Percentiles rank a stretch among this genome's conserved stretches.
These are phyloP conservation scores for Clupea harengus DNA, from an alignment of 2,113 vertebrate species.

Conservation along the genomic window DNA sequence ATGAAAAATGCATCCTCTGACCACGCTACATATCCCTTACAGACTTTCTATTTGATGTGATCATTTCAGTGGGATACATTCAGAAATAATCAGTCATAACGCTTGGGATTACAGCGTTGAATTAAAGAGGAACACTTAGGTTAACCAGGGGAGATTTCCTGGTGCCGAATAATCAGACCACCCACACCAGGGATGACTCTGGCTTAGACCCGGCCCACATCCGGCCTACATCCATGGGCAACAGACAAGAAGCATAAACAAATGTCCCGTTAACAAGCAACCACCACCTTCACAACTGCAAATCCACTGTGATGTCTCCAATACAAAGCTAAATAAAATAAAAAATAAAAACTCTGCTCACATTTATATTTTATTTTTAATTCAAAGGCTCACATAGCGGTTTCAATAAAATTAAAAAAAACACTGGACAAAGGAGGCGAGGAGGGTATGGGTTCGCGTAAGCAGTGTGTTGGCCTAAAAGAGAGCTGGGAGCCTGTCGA, in stretches of 20 bases:
- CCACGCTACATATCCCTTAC: not conserved
- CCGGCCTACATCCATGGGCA: too few species aligned
- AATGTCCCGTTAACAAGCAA: too few species aligned
- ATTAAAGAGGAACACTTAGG: constrained; percentile 6
- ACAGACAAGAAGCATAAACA: too few species aligned
- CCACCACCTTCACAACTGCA: not conserved
- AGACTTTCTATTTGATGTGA: not conserved
- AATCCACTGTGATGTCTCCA: not conserved
- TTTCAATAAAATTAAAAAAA: not conserved
- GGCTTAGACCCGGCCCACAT: not conserved
- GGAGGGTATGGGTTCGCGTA: constrained; percentile 6
- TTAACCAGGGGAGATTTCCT: not conserved
- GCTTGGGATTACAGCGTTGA: constrained; percentile 26
- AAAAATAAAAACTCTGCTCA: not conserved
- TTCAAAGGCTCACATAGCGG: too few species aligned
- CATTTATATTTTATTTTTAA: not conserved
- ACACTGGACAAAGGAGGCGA: not conserved
- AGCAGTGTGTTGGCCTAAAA: not conserved
- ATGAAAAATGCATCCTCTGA: constrained; percentile 28
- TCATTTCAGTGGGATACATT: not conserved
- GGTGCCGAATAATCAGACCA: not conserved
- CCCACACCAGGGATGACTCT: not conserved
- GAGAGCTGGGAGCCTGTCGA: constrained; percentile 24
- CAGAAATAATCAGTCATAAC: not conserved
- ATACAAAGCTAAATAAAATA: too few species aligned